Base-by-base conservation (phyloP, 92 coral and sea anemone species). In the Scolanthus callimorphus region DNA sequence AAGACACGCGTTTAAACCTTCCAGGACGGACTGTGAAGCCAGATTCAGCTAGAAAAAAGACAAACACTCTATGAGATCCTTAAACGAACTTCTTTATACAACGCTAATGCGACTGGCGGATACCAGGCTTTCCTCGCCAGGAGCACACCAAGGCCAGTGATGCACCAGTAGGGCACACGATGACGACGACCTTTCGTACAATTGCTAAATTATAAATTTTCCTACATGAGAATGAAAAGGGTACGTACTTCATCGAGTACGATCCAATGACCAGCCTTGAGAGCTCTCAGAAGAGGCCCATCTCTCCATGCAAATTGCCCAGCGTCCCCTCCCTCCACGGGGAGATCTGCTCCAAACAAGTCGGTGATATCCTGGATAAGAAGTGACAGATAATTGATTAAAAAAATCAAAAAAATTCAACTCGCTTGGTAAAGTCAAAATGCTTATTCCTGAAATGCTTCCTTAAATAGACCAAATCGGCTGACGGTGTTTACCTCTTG, bases 251-350 rank as follows among this genome's bases (percentile, higher is more conserved):
- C 98, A 74, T 92, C 98, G 25, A 92, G 63, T 13, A 92, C 96
- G 57, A 92, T 74, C 98, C 98, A 92, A 29, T 81, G 80, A 13
- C 98, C 98, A 25, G 96, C 88, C 71, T 85, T 92, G 12, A 92
- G 84, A 39, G 98, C 98, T 34, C 82, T 65, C n/a, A 92, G 87
- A 24, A 92, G 53, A 19, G 98, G 98, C 9, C 98, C 98, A 59
- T 92, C 96, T 21, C 98, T 77, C 98, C 98, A 92, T 15, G 85
- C 63, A 66, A 92, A 92, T 78, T 79, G 88, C 17, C 98, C 95
- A 23, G 90, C 89, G 19, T 67, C 76, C 3, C 89, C 96, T 12
- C 98, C 96, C 57, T 92, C 98, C 17, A 84, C 86, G 28, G 98
- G 98, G 24, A 92, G 74, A 41, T 92, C 98, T 37, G 96, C 96